Base-by-base conservation (phyloP, 2,888 invertebrate genomes). In the Drosophila koepferae region DNA sequence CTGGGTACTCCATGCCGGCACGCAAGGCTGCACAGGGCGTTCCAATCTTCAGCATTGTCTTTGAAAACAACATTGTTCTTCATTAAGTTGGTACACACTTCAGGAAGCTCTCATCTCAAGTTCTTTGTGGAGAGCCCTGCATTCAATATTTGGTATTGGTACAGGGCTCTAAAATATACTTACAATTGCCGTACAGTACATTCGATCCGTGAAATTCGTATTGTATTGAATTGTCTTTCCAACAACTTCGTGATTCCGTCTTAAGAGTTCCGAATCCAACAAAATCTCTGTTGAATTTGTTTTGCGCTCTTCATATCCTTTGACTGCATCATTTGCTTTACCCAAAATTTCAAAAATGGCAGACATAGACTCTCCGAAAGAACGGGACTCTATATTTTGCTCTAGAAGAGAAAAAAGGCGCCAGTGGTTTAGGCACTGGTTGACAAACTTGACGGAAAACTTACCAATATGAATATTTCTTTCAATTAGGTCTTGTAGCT, bases 251-350 rank as follows among this genome's bases (percentile, higher is more conserved):
- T 92, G 90, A 59, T 90, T 91, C 64, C 92, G 91, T 54, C 92
- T 89, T 0, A 92, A 80, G 0, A 93, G 90, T 66, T 93, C 91
- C 2, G 94, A 92, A 81, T 94, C 93, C 69, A 91, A 86, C 3
- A 93, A 91, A 9, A 92, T 89, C 74, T 93, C 93, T 3, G 91
- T 87, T 10, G 92, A 82, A 74, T 93, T 92, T 38, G 92, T 92
- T 2, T 90, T 81, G 3, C 90, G 90, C 20, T 91, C 87, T 6
- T 87, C 83, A 12, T 89, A 73, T 14, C 86, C 89, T 10, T 73
- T 81, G 14, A 83, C 87, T 3, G 91, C 85, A 3, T 83, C 70
- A 67, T 93, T 89, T 1, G 91, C 91, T 38, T 81, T 80, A 20
- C 59, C 63, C 23, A 92, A 80, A 36, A 92, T 89, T 44, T 79